These are phyloP conservation scores for Tachycineta bicolor DNA, from an alignment of 2,113 vertebrate genomes.

Conservation along the genomic window DNA sequence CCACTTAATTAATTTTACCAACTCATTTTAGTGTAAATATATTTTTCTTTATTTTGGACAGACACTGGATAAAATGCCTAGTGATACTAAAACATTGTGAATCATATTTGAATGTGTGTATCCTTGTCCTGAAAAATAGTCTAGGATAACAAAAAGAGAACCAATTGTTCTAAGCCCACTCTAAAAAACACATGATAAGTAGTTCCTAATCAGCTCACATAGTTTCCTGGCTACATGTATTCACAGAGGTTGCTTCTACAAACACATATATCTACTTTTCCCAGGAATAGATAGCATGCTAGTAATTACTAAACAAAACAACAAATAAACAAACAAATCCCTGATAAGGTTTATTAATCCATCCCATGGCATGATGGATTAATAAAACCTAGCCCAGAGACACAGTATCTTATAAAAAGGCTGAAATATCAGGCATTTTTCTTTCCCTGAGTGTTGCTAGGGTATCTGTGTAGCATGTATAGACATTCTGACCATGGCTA, in stretches of 20 bases:
- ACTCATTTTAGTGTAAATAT: not conserved
- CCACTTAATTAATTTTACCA: not conserved
- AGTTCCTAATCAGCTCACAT: not conserved
- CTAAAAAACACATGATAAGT: not conserved
- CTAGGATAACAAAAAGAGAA: not conserved
- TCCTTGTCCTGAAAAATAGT: not conserved
- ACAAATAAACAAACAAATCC: not conserved
- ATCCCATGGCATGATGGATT: not conserved
- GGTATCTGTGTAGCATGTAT: not conserved
- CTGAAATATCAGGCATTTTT: not conserved
- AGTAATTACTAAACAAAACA: not conserved
- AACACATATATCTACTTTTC: not conserved
- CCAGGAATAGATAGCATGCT: not conserved
- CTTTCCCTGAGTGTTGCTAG: not conserved
- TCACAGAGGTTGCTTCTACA: not conserved
- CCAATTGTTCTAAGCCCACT: not conserved
- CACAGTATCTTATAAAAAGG: not conserved
- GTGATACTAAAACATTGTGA: not conserved
- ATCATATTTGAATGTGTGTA: not conserved
- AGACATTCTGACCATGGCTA: not conserved
- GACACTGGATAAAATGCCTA: not conserved
- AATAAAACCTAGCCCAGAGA: not conserved
- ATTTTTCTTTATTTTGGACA: not conserved
- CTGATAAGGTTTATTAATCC: not conserved
- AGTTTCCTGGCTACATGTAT: not conserved